Evolutionary conservation across 2,888 invertebrate genomes (phyloP).

Genomic region (Diaprepes abbreviatus): DNA sequence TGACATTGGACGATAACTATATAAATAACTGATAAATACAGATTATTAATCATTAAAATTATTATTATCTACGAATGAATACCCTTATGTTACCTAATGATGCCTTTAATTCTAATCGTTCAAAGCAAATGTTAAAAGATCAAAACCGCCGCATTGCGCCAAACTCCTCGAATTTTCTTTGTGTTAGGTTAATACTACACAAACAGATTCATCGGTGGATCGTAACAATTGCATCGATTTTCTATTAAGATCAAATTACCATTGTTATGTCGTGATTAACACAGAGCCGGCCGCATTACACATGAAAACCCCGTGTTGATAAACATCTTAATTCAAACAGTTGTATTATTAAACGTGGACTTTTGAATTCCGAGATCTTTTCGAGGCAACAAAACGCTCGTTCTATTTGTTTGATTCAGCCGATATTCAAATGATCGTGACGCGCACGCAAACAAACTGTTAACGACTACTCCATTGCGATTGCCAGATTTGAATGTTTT

Average conservation of each 20-base stretch:
- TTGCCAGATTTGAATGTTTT: constrained; percentile 22
- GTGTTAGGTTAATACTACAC: constrained; percentile 1
- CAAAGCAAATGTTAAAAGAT: constrained; percentile 4
- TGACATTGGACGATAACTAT: neutral
- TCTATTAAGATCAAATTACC: constrained; percentile 49
- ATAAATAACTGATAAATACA: neutral
- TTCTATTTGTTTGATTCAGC: constrained; percentile 62
- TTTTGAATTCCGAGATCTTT: constrained; percentile 57
- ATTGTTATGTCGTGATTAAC: constrained; percentile 48
- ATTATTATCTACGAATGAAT: neutral
- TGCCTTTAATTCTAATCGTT: neutral
- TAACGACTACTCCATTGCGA: constrained; percentile 53
- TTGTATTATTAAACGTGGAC: constrained; percentile 59
- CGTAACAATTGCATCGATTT: constrained; percentile 48
- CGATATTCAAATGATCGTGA: constrained; percentile 62
- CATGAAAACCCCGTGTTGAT: constrained; percentile 50
- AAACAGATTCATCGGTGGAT: constrained; percentile 29
- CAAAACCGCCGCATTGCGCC: constrained; percentile 27
- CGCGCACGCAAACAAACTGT: constrained; percentile 62
- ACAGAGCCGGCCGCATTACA: constrained; percentile 36
- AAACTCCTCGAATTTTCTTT: constrained; percentile 7
- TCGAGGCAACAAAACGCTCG: constrained; percentile 61
- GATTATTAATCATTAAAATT: neutral
- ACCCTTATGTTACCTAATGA: neutral
- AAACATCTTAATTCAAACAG: constrained; percentile 58